Conservation (phyloP, 2,797 vertebrate genomes). For the Lates japonicus region DNA sequence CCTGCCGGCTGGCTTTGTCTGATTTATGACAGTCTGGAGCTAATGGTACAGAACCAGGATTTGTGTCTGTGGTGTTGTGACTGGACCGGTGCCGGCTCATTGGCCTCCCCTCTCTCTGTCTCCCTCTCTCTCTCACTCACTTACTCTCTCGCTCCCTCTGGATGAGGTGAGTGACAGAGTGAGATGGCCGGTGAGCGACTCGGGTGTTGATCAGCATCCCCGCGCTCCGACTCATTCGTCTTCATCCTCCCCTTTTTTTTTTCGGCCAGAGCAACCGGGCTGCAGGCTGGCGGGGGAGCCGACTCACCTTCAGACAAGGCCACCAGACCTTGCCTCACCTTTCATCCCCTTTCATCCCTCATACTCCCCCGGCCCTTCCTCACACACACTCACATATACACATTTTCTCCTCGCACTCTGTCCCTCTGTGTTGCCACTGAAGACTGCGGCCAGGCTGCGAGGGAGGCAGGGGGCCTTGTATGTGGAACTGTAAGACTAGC, state of each 20-base stretch:
- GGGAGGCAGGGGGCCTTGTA: slow-evolving; percentile 69
- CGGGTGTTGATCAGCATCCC: slow-evolving; percentile 71
- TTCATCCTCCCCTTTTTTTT: slow-evolving; percentile 56
- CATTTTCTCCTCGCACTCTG: slow-evolving; percentile 23
- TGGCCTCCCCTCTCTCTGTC: slow-evolving; percentile 47
- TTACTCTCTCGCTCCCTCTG: slow-evolving; percentile 46
- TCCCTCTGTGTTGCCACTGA: slow-evolving; percentile 61
- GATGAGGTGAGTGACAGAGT: slow-evolving; percentile 56
- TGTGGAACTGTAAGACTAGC: slow-evolving; percentile 86
- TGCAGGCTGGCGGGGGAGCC: slow-evolving; percentile 61
- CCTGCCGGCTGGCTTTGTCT: slow-evolving; percentile 59
- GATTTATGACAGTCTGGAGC: slow-evolving; percentile 80
- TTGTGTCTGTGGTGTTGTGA: slow-evolving; percentile 82
- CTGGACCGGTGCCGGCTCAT: slow-evolving; percentile 79
- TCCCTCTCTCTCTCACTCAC: slow-evolving; percentile 40
- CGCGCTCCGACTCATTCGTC: slow-evolving; percentile 76
- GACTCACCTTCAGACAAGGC: slow-evolving; percentile 87
- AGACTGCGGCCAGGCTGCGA: slow-evolving; percentile 68
- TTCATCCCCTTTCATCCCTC: slow-evolving; percentile 64
- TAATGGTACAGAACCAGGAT: slow-evolving; percentile 85
- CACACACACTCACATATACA: slow-evolving; percentile 18
- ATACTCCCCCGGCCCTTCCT: slow-evolving; percentile 32
- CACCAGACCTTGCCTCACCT: slow-evolving; percentile 73
- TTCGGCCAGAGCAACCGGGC: slow-evolving; percentile 64
- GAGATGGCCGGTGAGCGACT: slow-evolving; percentile 67